Evolutionary conservation across 2,888 invertebrate genomes (phyloP), one percentile per base, ranked within the genome.

Genomic region (Eupithecia centaureata): DNA sequence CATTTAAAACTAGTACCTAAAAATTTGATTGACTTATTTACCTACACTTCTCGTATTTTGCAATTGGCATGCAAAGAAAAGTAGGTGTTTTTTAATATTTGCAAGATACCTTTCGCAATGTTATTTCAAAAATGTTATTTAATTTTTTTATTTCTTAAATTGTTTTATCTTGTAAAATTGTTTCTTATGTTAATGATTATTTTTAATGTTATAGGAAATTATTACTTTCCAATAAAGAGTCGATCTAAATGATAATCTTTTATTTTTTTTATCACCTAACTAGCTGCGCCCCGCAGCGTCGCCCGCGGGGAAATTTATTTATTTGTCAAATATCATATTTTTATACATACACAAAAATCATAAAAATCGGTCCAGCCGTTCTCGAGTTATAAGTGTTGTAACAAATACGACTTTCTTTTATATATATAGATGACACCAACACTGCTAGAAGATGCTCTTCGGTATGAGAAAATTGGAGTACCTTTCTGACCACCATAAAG

Each of bases 181-280:
- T 61, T 66, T 56, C 54, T 22, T 47, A 35, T 61, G 30, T 56
- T n/a, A 35, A 51, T 28, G 4, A 18, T n/a, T 61, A 66, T 58
- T 65, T 61, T 32, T 61, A 65, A 61, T 61, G 35, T 25, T 52
- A 60, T 54, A 22, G 35, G 33, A 54, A 38, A 61, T 28, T 65
- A 42, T 18, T 59, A 33, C 59, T 38, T 61, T 61, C 51, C 61
- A 66, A 57, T 66, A 66, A 66, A 66, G 57, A 56, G 35, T 66
- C 28, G 25, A 57, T 42, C n/a, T 35, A 35, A 61, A 57, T 12
- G 10, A 30, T 54, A 7, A 5, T 27, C 2, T 10, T 54, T 3
- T 42, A 30, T 65, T 60, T 56, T n/a, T 60, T 59, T 35, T n/a
- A n/a, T n/a, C n/a, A 38, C 12, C 12, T 8, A n/a, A 8, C 52